Base-by-base conservation (phyloP, 2,888 invertebrate genomes). In the Ecliptopera silaceata region DNA sequence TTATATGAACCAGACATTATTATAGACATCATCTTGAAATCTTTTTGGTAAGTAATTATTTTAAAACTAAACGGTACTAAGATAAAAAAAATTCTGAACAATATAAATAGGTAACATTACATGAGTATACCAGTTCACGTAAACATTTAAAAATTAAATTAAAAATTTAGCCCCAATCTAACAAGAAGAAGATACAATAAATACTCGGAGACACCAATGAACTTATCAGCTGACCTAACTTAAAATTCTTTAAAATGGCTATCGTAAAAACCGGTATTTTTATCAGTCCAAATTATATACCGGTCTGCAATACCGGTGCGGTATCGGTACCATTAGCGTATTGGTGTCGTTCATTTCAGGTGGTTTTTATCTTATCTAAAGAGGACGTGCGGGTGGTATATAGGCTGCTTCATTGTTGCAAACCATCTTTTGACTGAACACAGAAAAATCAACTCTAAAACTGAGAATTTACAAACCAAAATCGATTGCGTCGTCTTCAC, bases 321-420 rank as follows among this genome's bases (percentile, higher is more conserved):
- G 61, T 84, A 83, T 85, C 84, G 72, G 78, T 79, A 80, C 81
- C 84, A 86, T 87, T 87, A 87, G 75, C 69, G 79, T 82, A 88
- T 88, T 87, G 86, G 86, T 88, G 90, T 83, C 88, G 82, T 74
- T 75, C 79, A 77, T 80, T 86, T 84, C 82, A 84, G 81, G 81
- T 86, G 80, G 82, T 83, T 84, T 81, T 86, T 91, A 90, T 91
- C 90, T 91, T 87, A 91, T 91, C 90, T 86, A 91, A 86, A 88
- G 88, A 90, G 90, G 90, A 91, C 91, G 91, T 91, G 88, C 89
- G 90, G 89, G 88, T 75, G 79, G 80, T 80, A 82, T 80, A 84
- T 83, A 82, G 77, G 75, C 81, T 78, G 74, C 79, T 76, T 82
- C 81, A 82, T 81, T 86, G 85, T 84, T 76, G 70, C 72, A 71